Evolutionary conservation across 1,140 invertebrate species (phyloP).

Genomic region (Holcopasites calliopsidis): DNA sequence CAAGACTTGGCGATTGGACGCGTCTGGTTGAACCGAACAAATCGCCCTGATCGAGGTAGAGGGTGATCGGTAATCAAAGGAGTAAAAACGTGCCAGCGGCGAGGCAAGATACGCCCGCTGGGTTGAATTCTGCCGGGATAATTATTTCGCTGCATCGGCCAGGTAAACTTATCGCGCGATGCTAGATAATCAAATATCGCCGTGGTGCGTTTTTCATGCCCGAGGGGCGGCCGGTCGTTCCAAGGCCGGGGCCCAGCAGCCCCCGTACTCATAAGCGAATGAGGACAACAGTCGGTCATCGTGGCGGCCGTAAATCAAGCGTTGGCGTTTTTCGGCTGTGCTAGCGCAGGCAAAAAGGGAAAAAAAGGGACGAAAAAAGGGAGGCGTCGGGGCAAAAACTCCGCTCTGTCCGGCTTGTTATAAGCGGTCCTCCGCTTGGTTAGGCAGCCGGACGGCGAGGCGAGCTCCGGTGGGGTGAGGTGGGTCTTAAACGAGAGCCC

Average conservation of each 20-base stretch:
- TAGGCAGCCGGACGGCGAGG: slow-evolving; percentile 36
- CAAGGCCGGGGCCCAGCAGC: slow-evolving; percentile 71
- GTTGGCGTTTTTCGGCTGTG: slow-evolving; percentile 75
- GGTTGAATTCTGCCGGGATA: neutral
- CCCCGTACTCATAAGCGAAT: slow-evolving; percentile 64
- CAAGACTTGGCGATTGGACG: neutral
- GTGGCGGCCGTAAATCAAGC: slow-evolving; percentile 75
- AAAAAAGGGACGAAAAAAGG: slow-evolving; percentile 50
- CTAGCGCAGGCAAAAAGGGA: slow-evolving; percentile 37
- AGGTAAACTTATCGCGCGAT: slow-evolving; percentile 39
- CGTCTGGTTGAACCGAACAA: neutral
- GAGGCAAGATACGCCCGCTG: neutral
- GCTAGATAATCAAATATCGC: slow-evolving; percentile 25
- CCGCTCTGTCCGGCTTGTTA: slow-evolving; percentile 67
- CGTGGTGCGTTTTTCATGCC: neutral
- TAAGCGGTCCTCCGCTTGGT: slow-evolving; percentile 53
- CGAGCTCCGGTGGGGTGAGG: slow-evolving; percentile 33
- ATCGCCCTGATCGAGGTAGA: neutral
- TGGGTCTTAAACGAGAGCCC: slow-evolving; percentile 33
- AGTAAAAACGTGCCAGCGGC: neutral
- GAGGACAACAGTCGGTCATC: slow-evolving; percentile 77
- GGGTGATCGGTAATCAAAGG: slow-evolving; percentile 11
- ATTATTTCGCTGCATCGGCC: slow-evolving; percentile 23
- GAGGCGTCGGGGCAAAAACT: slow-evolving; percentile 65
- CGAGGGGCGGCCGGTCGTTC: no score